Conservation (phyloP, 2,113 vertebrate genomes). For the Leiothrix lutea region DNA sequence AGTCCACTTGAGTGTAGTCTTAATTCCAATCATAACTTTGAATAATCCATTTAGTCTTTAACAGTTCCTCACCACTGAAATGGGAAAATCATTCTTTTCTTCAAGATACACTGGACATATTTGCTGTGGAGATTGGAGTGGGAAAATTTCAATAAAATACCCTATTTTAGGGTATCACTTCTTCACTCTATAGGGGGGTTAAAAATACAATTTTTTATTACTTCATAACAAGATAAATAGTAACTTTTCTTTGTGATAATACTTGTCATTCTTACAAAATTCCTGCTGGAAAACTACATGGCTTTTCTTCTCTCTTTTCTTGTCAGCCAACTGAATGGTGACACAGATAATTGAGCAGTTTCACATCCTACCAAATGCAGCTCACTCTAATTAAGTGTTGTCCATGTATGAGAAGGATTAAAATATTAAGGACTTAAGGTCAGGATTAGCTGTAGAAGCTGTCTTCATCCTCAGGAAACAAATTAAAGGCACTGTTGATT, state of each 20-base stretch:
- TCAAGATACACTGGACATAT: not conserved
- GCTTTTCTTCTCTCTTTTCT: not conserved
- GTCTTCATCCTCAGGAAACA: not conserved
- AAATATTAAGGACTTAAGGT: slow-evolving; percentile 4
- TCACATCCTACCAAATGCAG: not conserved
- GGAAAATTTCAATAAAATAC: not conserved
- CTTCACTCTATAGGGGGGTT: not conserved
- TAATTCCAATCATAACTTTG: not conserved
- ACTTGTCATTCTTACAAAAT: not conserved
- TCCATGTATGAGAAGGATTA: slow-evolving; percentile 8
- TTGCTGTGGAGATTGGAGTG: not conserved
- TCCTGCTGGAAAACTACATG: not conserved
- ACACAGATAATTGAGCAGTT: not conserved
- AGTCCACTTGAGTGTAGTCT: not conserved
- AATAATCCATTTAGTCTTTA: not conserved
- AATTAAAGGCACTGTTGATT: not conserved
- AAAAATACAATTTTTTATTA: not conserved
- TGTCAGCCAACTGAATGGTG: not conserved
- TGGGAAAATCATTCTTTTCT: not conserved
- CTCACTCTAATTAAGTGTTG: slow-evolving; percentile 17
- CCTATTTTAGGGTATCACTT: not conserved
- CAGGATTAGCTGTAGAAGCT: slow-evolving; percentile 17
- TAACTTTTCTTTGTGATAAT: not conserved
- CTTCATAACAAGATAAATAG: not conserved
- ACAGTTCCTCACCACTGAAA: not conserved